phyloP scores from a whole-genome alignment of 2,797 vertebrate species.

The Clamator glandarius region DNA sequence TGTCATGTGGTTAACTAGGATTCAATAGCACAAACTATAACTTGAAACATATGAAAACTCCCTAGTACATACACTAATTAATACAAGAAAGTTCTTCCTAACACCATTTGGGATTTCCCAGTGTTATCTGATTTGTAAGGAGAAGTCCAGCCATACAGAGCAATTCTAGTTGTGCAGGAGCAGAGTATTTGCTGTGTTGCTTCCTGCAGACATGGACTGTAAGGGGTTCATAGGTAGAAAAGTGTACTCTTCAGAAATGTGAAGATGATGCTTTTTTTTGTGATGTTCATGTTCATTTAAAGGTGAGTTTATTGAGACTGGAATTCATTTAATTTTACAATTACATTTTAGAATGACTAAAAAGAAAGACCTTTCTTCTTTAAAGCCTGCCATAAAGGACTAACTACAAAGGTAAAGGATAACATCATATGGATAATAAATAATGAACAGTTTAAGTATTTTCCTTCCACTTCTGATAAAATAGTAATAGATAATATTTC shows the following conservation, averaged over 20 bases:
- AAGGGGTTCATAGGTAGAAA: background rate
- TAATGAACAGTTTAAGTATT: background rate
- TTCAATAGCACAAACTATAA: background rate
- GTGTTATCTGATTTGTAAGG: background rate
- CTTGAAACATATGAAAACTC: background rate
- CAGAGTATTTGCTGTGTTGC: background rate
- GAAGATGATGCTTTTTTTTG: background rate
- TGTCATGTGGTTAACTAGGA: background rate
- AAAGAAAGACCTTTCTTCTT: background rate
- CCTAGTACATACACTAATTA: background rate
- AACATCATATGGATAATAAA: background rate
- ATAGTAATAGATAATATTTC: background rate
- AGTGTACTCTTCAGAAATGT: background rate
- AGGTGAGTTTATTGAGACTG: background rate
- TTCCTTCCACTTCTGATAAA: background rate
- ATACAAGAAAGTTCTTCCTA: background rate
- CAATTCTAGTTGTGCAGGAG: background rate
- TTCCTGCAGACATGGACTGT: background rate
- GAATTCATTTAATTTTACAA: background rate
- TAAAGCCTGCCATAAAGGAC: background rate
- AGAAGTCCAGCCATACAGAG: background rate
- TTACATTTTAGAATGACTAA: background rate
- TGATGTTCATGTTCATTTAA: background rate
- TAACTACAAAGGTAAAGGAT: background rate
- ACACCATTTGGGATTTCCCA: background rate